A percentile compares a stretch with the other conserved stretches of the same genome.
These are phyloP conservation scores for Tetramorium parvispinum DNA, from an alignment of 1,140 invertebrate genomes.

Conservation along the genomic window DNA sequence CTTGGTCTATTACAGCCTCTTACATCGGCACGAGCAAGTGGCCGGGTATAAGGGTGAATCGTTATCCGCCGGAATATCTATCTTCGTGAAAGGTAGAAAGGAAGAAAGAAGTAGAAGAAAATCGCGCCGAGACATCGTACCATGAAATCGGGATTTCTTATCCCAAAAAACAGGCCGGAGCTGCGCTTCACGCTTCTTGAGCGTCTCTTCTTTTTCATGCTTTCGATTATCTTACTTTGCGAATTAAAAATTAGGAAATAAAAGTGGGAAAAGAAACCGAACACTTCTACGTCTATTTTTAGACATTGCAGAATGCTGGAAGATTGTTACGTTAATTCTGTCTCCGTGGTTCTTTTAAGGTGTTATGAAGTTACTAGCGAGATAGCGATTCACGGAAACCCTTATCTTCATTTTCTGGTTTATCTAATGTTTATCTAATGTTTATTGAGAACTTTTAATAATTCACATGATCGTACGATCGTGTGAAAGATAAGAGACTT, in stretches of 20 bases:
- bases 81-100: not conserved
- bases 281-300: not conserved
- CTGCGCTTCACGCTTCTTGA: not conserved
- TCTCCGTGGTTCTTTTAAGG: not conserved
- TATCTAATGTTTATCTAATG: slow-evolving; percentile 29
- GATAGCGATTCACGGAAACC: not conserved
- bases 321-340: not conserved
- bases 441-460: not conserved
- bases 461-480: not conserved
- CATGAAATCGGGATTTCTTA: not conserved
- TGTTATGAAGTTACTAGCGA: not conserved
- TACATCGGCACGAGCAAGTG: slow-evolving; percentile 61
- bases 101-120: not conserved
- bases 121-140: not conserved
- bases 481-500: not conserved
- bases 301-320: not conserved
- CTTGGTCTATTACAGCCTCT: slow-evolving; percentile 68
- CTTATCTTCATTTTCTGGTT: not conserved
- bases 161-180: not conserved
- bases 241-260: not conserved
- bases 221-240: not conserved
- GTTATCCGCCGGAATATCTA: not conserved
- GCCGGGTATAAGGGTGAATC: slow-evolving; percentile 1
- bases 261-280: not conserved
- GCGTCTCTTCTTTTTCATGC: not conserved